Percentiles rank a stretch among this genome's conserved stretches.
These are phyloP conservation scores for Smithornis capensis DNA, from an alignment of 2,113 vertebrate species.

Conservation along the genomic window DNA sequence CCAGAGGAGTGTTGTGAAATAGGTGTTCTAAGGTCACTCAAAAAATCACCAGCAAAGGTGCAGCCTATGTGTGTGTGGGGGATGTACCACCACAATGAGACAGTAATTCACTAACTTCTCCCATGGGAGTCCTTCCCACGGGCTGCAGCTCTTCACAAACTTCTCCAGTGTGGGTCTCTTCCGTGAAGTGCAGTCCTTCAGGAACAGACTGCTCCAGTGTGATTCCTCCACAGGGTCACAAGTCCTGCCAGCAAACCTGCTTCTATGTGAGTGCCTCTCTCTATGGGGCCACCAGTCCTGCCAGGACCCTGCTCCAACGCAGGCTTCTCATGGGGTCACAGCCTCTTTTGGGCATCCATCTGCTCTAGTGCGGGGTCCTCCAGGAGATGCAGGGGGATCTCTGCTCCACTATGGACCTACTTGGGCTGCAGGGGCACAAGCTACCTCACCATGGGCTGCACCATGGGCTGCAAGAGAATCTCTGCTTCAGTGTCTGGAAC, in stretches of 20 bases:
- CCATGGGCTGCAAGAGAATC: fast-evolving
- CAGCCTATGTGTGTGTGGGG: too few relatives aligned
- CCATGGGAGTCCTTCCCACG: neutral
- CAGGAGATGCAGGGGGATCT: neutral
- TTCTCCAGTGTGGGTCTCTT: neutral
- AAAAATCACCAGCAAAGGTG: too few relatives aligned
- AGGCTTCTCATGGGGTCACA: neutral
- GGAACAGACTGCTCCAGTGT: neutral
- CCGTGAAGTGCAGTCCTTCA: neutral
- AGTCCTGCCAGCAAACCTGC: neutral
- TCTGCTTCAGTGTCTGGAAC: neutral
- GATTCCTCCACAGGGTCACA: fast-evolving
- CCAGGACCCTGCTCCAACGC: neutral
- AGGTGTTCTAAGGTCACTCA: too few relatives aligned
- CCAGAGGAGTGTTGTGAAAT: too few relatives aligned
- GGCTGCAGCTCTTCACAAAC: neutral
- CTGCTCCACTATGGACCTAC: too few relatives aligned
- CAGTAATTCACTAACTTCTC: fast-evolving
- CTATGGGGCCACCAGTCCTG: fast-evolving
- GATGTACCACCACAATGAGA: neutral
- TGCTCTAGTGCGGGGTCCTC: neutral
- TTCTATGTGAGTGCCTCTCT: fast-evolving
- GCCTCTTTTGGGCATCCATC: neutral
- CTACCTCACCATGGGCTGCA: neutral
- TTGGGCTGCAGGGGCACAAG: neutral